Evolutionary conservation across 2,888 invertebrate genomes (phyloP).

Genomic region (Acheta domesticus): DNA sequence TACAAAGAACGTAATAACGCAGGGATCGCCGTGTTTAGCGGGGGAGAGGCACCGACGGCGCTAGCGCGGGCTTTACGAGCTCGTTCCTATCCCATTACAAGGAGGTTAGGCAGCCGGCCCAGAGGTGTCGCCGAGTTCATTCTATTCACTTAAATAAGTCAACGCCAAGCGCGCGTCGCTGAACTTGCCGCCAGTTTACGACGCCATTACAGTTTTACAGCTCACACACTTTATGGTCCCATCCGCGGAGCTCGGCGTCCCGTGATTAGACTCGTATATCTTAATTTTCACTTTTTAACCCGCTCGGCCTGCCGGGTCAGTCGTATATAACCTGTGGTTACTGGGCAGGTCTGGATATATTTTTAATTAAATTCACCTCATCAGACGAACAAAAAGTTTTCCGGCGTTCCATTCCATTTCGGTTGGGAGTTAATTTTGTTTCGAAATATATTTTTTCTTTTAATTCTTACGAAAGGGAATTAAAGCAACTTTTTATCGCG

Average conservation of each 20-base stretch:
- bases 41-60: neutral
- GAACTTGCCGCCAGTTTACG: neutral
- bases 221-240: neutral
- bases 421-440: neutral
- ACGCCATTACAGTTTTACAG: slow-evolving; percentile 1
- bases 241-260: neutral
- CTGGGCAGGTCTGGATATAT: neutral
- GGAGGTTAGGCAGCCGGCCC: neutral
- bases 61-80: neutral
- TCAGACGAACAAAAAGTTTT: neutral
- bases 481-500: too few species aligned
- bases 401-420: neutral
- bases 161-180: neutral
- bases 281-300: slow-evolving; percentile 10
- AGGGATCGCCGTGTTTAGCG: neutral
- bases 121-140: neutral
- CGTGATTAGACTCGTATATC: slow-evolving; percentile 18
- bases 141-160: slow-evolving; percentile 18
- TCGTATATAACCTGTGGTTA: neutral
- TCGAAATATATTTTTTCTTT: neutral
- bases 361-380: slow-evolving; percentile 18
- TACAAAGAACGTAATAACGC: too few species aligned
- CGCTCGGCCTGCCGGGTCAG: neutral
- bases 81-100: neutral
- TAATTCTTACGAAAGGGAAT: too few species aligned